Base-by-base conservation (phyloP, 2,888 invertebrate genomes). In the Celastrina argiolus region DNA sequence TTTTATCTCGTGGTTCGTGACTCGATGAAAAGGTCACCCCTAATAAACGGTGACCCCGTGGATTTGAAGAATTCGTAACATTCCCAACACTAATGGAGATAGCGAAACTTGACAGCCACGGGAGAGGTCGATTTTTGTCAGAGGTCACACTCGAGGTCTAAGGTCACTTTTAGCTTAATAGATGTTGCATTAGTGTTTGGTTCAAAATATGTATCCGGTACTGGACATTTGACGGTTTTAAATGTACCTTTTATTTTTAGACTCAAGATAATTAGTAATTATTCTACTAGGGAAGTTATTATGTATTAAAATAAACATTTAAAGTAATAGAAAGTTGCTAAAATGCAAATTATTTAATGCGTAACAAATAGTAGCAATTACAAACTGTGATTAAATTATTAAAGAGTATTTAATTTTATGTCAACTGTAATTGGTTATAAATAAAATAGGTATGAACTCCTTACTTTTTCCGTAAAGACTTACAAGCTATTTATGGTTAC, bases 1-100 rank as follows among this genome's bases (percentile, higher is more conserved):
- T 39, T 61, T 18, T 22, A 61, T 61, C 61, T 14, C 36, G 61
- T 36, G n/a, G n/a, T n/a, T n/a, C 61, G 36, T 39, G 61, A 61
- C 61, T 39, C 16, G 61, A 7, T 39, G 61, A 61, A 61, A 61
- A 34, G 61, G 61, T 61, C 61, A 61, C 34, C 61, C 61, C 61
- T 36, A 18, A 36, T 36, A 22, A 39, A 34, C 39, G 18, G 7
- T 61, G 61, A 61, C 61, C 61, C 36, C 26, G 2, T 6, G 26
- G 22, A 14, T 61, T 59, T 18, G 10, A 36, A 59, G 18, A 34
- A 12, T 36, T 22, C 61, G 36, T 12, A 61, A 39, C 22, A 12
- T 22, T 16, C 59, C 36, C 61, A 51, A 5, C 51, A 51, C 36
- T 59, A 61, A 61, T 61, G 36, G 61, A 61, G 22, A 36, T 61